A percentile compares a stretch with the other conserved stretches of the same genome.
phyloP scores from a whole-genome alignment of 1,140 invertebrate species.

The Lanistes nyassanus region DNA sequence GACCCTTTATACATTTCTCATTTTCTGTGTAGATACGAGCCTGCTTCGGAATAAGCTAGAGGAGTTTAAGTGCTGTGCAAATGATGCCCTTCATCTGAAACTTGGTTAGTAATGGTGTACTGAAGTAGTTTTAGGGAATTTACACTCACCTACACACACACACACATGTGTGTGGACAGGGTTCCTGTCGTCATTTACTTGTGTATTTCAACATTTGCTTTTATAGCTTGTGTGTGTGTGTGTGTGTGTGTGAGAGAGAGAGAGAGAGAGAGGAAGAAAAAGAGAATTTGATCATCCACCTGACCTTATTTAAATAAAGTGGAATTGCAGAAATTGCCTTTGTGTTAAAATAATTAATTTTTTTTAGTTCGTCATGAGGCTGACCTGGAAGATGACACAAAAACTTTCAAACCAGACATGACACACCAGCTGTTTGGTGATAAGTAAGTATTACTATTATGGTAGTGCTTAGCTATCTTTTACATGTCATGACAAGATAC shows the following conservation, averaged over 20 bases:
- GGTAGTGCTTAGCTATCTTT: too few species aligned
- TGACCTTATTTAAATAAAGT: too few species aligned
- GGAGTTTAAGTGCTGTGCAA: conserved; percentile 63
- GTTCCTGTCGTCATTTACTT: not conserved
- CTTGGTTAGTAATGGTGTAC: conserved; percentile 72
- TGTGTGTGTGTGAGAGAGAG: not conserved
- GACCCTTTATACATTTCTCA: too few species aligned
- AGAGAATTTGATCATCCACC: not conserved
- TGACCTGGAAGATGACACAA: conserved; percentile 80
- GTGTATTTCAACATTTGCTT: not conserved
- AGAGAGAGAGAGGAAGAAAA: conserved; percentile 3
- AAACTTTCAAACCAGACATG: conserved; percentile 85
- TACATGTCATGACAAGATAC: too few species aligned
- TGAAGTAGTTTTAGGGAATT: not conserved
- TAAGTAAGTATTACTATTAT: conserved; percentile 68
- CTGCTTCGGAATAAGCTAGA: conserved; percentile 52
- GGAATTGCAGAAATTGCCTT: too few species aligned
- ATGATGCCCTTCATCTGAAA: conserved; percentile 82
- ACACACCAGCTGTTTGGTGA: conserved; percentile 95
- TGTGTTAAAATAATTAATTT: conserved; percentile 25
- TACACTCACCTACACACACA: too few species aligned
- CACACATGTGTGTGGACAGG: too few species aligned
- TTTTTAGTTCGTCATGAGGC: conserved; percentile 73
- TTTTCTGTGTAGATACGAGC: conserved; percentile 34
- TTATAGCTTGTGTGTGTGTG: not conserved